Evolutionary conservation across 2,113 vertebrate species (phyloP).

Genomic region (Hirundichthys speculiger): DNA sequence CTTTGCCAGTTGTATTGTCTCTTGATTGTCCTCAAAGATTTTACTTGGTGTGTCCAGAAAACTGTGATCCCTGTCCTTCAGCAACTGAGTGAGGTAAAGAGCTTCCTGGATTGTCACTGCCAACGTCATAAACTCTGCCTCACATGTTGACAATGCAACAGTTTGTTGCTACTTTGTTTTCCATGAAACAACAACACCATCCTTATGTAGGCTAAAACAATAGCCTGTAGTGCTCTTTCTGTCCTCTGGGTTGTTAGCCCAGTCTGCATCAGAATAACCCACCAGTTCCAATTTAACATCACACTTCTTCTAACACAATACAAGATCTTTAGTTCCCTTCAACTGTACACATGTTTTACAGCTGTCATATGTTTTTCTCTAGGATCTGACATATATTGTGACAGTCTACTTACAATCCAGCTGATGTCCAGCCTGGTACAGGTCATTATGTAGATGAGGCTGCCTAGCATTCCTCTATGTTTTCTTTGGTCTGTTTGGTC

Average conservation of each 20-base stretch:
- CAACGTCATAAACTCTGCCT: no score
- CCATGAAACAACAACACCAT: background rate
- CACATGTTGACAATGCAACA: background rate
- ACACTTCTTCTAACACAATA: background rate
- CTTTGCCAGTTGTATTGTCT: background rate
- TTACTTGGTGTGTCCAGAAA: background rate
- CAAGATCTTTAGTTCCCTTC: background rate
- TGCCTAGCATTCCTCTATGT: background rate
- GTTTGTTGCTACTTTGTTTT: background rate
- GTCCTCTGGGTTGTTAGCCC: background rate
- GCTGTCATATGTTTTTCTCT: no score
- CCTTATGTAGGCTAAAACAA: background rate
- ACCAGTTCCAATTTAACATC: background rate
- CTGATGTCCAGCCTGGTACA: constrained; percentile 1
- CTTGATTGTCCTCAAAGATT: background rate
- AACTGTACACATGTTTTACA: no score
- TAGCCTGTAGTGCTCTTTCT: background rate
- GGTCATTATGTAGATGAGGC: background rate
- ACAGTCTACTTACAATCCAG: constrained; percentile 7
- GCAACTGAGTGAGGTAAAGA: background rate
- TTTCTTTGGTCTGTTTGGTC: background rate
- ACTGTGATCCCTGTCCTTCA: background rate
- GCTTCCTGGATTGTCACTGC: constrained; percentile 4
- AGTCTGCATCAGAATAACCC: background rate
- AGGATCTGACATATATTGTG: constrained; percentile 1